Evolutionary conservation across 2,113 vertebrate species (phyloP).

Genomic region (Lipotes vexillifer): DNA sequence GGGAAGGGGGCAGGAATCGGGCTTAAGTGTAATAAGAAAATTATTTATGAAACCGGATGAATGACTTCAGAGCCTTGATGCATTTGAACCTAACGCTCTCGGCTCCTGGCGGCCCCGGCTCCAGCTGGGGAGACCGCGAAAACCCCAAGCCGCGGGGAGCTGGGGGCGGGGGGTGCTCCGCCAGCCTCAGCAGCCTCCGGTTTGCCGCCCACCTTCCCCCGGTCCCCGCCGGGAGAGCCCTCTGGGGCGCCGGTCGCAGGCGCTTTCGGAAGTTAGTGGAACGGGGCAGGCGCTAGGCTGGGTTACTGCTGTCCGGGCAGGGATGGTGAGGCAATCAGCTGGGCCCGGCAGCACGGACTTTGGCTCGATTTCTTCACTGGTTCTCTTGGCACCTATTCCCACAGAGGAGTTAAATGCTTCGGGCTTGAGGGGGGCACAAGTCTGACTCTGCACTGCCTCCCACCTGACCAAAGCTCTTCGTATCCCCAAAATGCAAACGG

Average conservation of each 20-base stretch:
- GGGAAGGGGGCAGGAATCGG: slow-evolving; percentile 74
- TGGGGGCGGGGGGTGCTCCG: neutral
- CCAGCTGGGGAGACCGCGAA: slow-evolving; percentile 72
- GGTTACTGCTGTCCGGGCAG: neutral
- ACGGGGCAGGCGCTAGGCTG: neutral
- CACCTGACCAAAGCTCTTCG: neutral
- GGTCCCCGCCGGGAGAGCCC: neutral
- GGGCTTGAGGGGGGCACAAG: neutral
- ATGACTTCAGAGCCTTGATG: slow-evolving; percentile 74
- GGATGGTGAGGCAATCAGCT: neutral
- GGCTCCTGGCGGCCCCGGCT: slow-evolving; percentile 63
- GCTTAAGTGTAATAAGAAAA: slow-evolving; percentile 74
- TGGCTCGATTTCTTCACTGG: neutral
- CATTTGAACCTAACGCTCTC: slow-evolving; percentile 60
- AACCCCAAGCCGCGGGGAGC: slow-evolving; percentile 53
- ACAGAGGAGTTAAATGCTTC: neutral
- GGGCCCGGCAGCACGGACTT: neutral
- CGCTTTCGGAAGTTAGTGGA: slow-evolving; percentile 10
- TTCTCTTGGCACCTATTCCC: neutral
- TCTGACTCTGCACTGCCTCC: neutral
- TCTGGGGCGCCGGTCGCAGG: neutral
- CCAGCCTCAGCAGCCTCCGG: neutral
- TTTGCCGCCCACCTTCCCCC: neutral
- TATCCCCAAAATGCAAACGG: neutral
- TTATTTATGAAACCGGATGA: slow-evolving; percentile 84